phyloP scores from a whole-genome alignment of 2,888 invertebrate genomes.

The Toxonevra muliebris region DNA sequence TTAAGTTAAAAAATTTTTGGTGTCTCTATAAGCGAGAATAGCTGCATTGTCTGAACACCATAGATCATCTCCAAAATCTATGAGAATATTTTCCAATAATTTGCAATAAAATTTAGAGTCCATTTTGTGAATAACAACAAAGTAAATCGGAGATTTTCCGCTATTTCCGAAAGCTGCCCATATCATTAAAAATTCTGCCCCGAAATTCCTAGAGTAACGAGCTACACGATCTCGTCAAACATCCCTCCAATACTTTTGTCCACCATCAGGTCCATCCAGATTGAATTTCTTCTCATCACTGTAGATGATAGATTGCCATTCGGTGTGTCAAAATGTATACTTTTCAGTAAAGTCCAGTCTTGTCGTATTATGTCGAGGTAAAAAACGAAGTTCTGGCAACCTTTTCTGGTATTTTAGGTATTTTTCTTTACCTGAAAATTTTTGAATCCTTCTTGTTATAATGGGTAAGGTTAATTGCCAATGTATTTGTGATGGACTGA shows the following conservation, averaged over 20 bases:
- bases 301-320: neutral
- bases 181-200: neutral
- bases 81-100: too few relatives aligned
- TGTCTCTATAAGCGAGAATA: too few relatives aligned
- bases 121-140: too few relatives aligned
- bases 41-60: too few relatives aligned
- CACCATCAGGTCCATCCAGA: neutral
- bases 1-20: too few relatives aligned
- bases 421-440: neutral
- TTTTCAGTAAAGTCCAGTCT: neutral
- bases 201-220: neutral
- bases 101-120: too few relatives aligned
- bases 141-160: slow-evolving; percentile 13
- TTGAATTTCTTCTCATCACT: neutral
- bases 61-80: too few relatives aligned
- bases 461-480: too few relatives aligned
- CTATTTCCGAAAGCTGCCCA: slow-evolving; percentile 14
- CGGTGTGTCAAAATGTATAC: neutral
- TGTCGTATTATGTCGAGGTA: neutral
- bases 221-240: neutral
- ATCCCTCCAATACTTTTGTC: slow-evolving; percentile 4
- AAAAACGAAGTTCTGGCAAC: too few relatives aligned
- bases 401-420: neutral
- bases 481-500: too few relatives aligned
- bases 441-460: too few relatives aligned